Conservation (phyloP, 2,797 vertebrate species). For the Moxostoma hubbsi region DNA sequence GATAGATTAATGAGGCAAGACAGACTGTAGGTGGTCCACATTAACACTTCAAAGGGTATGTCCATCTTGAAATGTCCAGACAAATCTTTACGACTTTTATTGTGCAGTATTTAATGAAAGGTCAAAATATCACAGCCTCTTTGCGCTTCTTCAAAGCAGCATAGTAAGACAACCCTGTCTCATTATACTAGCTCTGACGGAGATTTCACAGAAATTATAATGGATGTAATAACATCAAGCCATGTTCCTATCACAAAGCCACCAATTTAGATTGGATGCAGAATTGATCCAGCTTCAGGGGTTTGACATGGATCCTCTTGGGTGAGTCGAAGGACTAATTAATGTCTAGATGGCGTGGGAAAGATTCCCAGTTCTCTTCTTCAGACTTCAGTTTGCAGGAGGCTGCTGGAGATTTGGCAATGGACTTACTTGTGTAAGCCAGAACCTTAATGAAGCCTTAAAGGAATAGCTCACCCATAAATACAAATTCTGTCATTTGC, state of each 20-base stretch:
- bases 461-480: not conserved
- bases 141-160: not conserved
- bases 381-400: not conserved
- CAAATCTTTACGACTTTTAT: not conserved
- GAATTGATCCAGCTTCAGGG: slow-evolving; percentile 27
- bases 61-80: not conserved
- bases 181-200: slow-evolving; percentile 8
- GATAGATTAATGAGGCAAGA: slow-evolving; percentile 20
- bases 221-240: slow-evolving; percentile 29
- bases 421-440: not conserved
- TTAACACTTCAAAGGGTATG: slow-evolving; percentile 25
- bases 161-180: not conserved
- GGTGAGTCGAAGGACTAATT: slow-evolving; percentile 25
- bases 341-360: slow-evolving; percentile 23
- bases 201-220: slow-evolving; percentile 13
- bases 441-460: not conserved
- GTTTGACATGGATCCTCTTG: slow-evolving; percentile 4
- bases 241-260: slow-evolving; percentile 4
- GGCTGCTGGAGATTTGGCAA: not conserved
- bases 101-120: not conserved
- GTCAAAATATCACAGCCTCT: slow-evolving; percentile 10
- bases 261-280: slow-evolving; percentile 9
- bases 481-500: not conserved
- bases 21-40: not conserved
- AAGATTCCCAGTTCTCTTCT: not conserved